Conservation (phyloP, 2,888 invertebrate genomes). For the Zaprionus bogoriensis region DNA sequence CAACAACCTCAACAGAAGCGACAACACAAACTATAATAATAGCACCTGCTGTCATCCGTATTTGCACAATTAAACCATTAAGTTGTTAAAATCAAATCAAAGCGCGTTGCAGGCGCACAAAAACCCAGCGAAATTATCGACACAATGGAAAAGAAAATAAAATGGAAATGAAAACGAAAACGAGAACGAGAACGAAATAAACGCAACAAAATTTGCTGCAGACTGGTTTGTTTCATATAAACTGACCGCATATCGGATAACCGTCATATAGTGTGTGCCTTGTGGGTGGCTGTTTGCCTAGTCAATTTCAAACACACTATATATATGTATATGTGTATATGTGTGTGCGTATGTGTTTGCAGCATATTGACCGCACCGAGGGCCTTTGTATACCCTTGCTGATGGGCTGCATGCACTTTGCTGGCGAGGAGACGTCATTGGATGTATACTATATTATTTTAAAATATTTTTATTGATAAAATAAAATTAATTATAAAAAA, state of each 20-base stretch:
- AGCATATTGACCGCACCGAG: constrained; percentile 16
- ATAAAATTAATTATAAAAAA: no score
- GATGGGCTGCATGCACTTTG: not conserved
- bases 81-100: constrained; percentile 77
- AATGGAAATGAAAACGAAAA: constrained; percentile 26
- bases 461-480: no score
- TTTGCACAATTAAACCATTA: constrained; percentile 69
- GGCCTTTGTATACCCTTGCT: constrained; percentile 20
- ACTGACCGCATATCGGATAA: constrained; percentile 29
- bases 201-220: constrained; percentile 25
- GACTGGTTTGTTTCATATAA: constrained; percentile 43
- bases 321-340: no score
- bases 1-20: no score
- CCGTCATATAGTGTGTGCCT: not conserved
- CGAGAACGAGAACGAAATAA: constrained; percentile 36
- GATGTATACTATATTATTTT: no score
- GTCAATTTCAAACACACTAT: constrained; percentile 13
- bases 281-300: constrained; percentile 11
- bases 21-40: constrained; percentile 12
- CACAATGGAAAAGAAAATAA: no score
- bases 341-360: not conserved
- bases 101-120: constrained; percentile 21
- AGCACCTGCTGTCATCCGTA: constrained; percentile 8
- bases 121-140: constrained; percentile 27
- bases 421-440: not conserved